A percentile compares a stretch with the other conserved stretches of the same genome.
These are phyloP conservation scores for Salminus brasiliensis DNA, from an alignment of 2,113 vertebrate genomes.

Conservation along the genomic window DNA sequence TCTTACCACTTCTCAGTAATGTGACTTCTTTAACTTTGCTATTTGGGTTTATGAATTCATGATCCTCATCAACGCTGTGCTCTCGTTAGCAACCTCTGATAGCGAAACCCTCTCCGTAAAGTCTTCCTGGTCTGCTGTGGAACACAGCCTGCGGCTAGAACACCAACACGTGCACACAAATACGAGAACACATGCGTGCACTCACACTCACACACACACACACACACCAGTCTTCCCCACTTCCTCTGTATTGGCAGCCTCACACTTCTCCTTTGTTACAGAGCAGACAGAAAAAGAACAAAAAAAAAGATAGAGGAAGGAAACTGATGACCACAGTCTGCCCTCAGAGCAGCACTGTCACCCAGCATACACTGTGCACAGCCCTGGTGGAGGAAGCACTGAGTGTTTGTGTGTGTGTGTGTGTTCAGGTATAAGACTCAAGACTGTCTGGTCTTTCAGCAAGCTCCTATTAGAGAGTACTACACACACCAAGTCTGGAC, in stretches of 20 bases:
- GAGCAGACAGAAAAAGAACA: constrained; percentile 23
- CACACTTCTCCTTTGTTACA: constrained; percentile 29
- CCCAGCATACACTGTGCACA: background rate
- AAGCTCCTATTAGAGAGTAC: background rate
- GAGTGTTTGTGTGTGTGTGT: background rate
- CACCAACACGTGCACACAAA: background rate
- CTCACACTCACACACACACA: background rate
- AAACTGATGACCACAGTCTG: constrained; percentile 19
- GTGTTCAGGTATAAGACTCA: background rate
- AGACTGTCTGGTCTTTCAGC: background rate
- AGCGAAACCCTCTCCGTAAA: background rate
- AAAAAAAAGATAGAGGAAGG: constrained; percentile 35
- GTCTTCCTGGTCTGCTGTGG: background rate
- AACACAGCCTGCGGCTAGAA: background rate
- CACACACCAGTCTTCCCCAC: constrained; percentile 15
- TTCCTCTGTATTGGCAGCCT: constrained; percentile 8
- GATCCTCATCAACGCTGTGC: background rate
- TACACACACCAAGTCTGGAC: background rate
- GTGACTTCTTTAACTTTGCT: background rate
- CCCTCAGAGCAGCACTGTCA: constrained; percentile 6
- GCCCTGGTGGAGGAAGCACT: background rate
- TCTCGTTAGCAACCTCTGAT: background rate
- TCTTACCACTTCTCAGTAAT: background rate
- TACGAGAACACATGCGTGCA: too few species aligned
- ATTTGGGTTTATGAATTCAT: background rate